Base-by-base conservation (phyloP, 53 echinoderm and acorn worm genomes). In the Zoroaster sp. region DNA sequence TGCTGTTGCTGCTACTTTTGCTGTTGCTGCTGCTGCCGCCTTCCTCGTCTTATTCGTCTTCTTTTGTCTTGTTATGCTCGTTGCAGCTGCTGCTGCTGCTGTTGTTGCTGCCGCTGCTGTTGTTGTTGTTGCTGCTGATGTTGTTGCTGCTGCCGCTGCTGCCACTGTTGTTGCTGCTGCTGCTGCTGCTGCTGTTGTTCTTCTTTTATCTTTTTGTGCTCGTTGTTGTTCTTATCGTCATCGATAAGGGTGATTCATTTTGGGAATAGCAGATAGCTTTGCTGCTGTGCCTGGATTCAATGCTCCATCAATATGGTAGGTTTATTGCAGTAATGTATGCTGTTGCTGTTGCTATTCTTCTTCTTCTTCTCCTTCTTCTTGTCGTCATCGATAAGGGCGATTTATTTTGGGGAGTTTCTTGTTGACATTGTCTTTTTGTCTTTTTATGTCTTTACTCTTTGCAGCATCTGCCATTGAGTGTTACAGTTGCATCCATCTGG, bases 401-500 rank as follows among this genome's bases (percentile, higher is more conserved):
- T 10, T 66, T 66, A 23, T 66, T 66, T 28, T 13, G 23, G n/a
- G n/a, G n/a, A 51, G 11, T 51, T 51, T 11, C 11, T 67, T 7
- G 68, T 46, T 46, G 13, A 46, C 13, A n/a, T n/a, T n/a, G n/a
- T n/a, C n/a, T n/a, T n/a, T 12, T 44, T 44, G 45, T 44, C 0
- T 44, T 44, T 44, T 44, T 12, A 12, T 44, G 45, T 44, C 8
- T 12, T 44, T 44, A 44, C 45, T 59, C 63, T 59, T 4, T 23
- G 5, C 47, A 85, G 85, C 35, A 18, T 71, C 85, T 45, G 52
- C 71, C 36, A 20, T 40, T 17, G 17, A 85, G 3, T 85, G 85
- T 66, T 69, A 31, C 40, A 31, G 46, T 33, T 85, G 85, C 71
- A 71, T 85, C 21, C 85, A 85, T 69, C 4, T 85, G 25, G 71